Evolutionary conservation across 2,888 invertebrate species (phyloP), one percentile per base, ranked within the genome.

Genomic region (Calliphora vomitoria): DNA sequence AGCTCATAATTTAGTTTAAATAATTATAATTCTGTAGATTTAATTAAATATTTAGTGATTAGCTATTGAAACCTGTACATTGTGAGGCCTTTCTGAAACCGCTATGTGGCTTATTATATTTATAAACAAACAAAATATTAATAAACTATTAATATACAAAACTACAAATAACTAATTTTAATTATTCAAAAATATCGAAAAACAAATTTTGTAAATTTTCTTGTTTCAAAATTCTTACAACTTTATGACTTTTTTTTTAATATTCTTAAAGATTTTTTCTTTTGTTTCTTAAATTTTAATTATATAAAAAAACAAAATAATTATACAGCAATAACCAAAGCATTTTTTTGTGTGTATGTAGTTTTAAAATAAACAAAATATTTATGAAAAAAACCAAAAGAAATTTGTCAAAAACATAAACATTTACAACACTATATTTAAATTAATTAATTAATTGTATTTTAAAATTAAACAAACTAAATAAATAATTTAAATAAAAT

Each of bases 281-380:
- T 50, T 80, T 80, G 76, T 72, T 78, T 78, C 66, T 75, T 76
- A 50, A 88, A 75, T 75, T 55, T 68, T 84, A 78, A 81, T 84
- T 44, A 84, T 69, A n/a, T n/a, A n/a, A 81, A 80, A 81, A 66
- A 78, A 82, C 62, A 64, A 84, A 89, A 89, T 89, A 89, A 91
- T 92, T 91, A 93, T 93, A 93, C 93, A 93, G 93, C 93, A 93
- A 93, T 93, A 93, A 93, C 93, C 93, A 93, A 93, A 93, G 93
- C 92, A 93, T 93, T 93, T 93, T 69, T 91, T 81, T 87, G 89
- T 87, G 88, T 87, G 88, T 88, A 87, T 87, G 80, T 87, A 87
- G 85, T 87, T 85, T 82, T 87, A 76, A 87, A 71, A 74, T 72
- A 83, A 44, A 75, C 0, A 47, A 66, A 82, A 86, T 78, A 62